Evolutionary conservation across 2,888 invertebrate species (phyloP).

Genomic region (Rutpela maculata): DNA sequence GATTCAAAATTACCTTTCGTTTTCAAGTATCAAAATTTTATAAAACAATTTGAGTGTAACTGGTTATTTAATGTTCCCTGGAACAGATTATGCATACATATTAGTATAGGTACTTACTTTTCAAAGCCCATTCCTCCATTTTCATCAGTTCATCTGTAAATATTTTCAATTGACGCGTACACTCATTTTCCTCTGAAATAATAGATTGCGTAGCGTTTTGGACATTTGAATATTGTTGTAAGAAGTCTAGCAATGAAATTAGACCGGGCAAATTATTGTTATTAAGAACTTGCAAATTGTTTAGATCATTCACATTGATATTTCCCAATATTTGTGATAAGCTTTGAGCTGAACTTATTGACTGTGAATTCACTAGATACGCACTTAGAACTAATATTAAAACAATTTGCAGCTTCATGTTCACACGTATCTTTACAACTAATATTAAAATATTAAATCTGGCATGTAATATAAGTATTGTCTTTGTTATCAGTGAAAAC

Average conservation of each 20-base stretch:
- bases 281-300: too few species aligned
- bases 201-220: not conserved
- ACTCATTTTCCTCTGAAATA: not conserved
- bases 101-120: conserved; percentile 36
- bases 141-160: not conserved
- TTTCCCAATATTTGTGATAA: not conserved
- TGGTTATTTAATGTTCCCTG: too few species aligned
- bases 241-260: not conserved
- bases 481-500: conserved; percentile 11
- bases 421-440: not conserved
- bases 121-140: conserved; percentile 29
- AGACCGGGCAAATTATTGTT: too few species aligned
- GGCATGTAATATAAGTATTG: not conserved
- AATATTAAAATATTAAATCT: not conserved
- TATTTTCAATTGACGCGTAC: conserved; percentile 25
- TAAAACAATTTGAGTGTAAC: too few species aligned
- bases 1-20: too few species aligned
- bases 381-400: not conserved
- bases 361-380: not conserved
- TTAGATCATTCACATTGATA: not conserved
- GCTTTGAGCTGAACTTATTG: not conserved
- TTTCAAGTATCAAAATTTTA: too few species aligned
- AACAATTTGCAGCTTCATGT: not conserved
- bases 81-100: too few species aligned
- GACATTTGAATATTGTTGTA: not conserved